A percentile compares a stretch with the other conserved stretches of the same genome.
Conservation (phyloP, 2,113 vertebrate species). For the Psammodynastes pulverulentus region DNA sequence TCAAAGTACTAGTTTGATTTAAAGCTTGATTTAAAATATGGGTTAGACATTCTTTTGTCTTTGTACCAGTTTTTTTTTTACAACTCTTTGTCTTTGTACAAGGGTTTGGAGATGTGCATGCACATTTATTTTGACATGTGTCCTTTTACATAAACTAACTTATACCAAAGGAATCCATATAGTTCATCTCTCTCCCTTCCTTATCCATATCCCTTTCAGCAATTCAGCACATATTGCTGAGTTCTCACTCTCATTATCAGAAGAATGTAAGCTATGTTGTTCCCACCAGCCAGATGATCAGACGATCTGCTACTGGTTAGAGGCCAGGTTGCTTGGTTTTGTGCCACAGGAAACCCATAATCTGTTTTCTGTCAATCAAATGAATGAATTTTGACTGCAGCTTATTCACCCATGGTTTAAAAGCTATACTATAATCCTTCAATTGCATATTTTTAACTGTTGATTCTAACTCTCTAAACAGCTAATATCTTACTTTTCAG, state of each 20-base stretch:
- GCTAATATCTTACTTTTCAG: constrained; percentile 75
- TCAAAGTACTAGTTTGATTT: neutral
- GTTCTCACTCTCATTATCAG: neutral
- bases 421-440: constrained; percentile 13
- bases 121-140: neutral
- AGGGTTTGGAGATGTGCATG: neutral
- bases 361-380: neutral
- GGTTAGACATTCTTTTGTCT: neutral
- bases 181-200: neutral
- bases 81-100: neutral
- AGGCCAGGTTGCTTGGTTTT: neutral
- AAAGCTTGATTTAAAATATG: neutral
- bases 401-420: neutral
- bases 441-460: constrained; percentile 36
- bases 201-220: neutral
- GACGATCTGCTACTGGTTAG: neutral
- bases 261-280: neutral
- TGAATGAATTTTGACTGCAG: neutral
- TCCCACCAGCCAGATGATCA: neutral
- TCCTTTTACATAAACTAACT: neutral
- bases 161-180: neutral
- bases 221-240: neutral
- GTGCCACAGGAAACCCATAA: neutral
- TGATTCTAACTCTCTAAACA: constrained; percentile 70
- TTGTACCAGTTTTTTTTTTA: neutral